Evolutionary conservation across 2,888 invertebrate genomes (phyloP).

Genomic region (Brachyptera putata): DNA sequence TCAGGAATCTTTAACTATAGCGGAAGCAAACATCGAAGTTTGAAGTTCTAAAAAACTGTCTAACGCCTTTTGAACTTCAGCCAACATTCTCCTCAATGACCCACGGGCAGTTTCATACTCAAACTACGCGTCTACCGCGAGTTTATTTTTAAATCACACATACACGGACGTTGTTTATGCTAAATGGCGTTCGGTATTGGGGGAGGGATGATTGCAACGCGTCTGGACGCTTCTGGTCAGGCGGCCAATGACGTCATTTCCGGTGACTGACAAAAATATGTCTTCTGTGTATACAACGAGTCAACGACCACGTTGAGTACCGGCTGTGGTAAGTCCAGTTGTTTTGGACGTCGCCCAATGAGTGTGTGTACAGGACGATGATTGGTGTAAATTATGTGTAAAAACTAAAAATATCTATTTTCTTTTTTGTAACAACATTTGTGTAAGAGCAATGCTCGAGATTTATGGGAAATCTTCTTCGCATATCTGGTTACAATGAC

Average conservation of each 20-base stretch:
- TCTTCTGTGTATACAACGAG: too few species aligned
- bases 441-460: neutral
- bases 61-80: too few species aligned
- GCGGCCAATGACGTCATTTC: constrained; percentile 9
- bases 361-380: too few species aligned
- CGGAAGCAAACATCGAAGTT: too few species aligned
- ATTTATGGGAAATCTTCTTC: neutral
- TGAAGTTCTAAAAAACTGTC: too few species aligned
- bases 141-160: neutral
- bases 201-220: neutral
- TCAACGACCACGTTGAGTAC: constrained; percentile 12
- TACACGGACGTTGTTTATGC: neutral
- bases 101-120: constrained; percentile 3
- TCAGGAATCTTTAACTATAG: too few species aligned
- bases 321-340: too few species aligned
- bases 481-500: too few species aligned
- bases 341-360: neutral
- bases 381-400: too few species aligned
- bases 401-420: too few species aligned
- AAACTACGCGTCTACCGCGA: neutral
- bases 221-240: constrained; percentile 12
- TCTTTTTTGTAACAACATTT: too few species aligned
- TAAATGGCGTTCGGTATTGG: too few species aligned
- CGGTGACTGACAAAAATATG: constrained; percentile 9
- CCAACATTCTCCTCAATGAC: neutral